Base-by-base conservation (phyloP, 2,113 vertebrate genomes). In the Eurypyga helias region DNA sequence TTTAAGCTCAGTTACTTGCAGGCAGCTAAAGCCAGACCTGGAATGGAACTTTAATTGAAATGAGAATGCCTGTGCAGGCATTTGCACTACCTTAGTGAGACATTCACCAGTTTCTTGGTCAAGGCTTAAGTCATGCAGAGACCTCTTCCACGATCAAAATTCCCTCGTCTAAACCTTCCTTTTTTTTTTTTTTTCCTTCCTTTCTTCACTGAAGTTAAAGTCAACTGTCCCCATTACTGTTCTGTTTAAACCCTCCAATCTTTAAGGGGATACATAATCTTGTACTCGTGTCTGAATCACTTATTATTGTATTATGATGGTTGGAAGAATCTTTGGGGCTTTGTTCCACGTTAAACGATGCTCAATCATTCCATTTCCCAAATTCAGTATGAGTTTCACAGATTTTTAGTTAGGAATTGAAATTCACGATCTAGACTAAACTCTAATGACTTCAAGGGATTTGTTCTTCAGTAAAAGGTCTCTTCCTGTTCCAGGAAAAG, bases 1-100 rank as follows among this genome's bases (percentile, higher is more conserved):
- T 65, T 91, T 93, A 91, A 96, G 62, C 90, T 69, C 61, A 17
- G 38, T 29, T 70, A 79, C 60, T 83, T 95, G 64, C 52, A 88
- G 58, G 70, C 73, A 65, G 70, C 57, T 84, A 75, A 89, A 29
- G 65, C 29, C 69, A 79, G 57, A 58, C 43, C 69, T 60, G 69
- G 94, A 93, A 83, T 64, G 52, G 15, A 46, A 29, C 55, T 77
- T 90, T 17, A 77, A 93, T 26, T 43, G 43, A 86, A 92, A 79
- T 13, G 26, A 55, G 71, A 80, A 84, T 17, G 75, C 20, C 62
- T 36, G 38, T 43, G 86, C 11, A 28, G 72, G 29, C 83, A 80
- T 86, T 93, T 86, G 49, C 55, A 87, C 67, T 69, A 38, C 71
- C 41, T 90, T 29, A 2, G 3, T 48, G 48, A 95, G 34, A 81